A percentile compares a stretch with the other conserved stretches of the same genome.
Evolutionary conservation across 2,888 invertebrate genomes (phyloP).

Genomic region (Merodon equestris): DNA sequence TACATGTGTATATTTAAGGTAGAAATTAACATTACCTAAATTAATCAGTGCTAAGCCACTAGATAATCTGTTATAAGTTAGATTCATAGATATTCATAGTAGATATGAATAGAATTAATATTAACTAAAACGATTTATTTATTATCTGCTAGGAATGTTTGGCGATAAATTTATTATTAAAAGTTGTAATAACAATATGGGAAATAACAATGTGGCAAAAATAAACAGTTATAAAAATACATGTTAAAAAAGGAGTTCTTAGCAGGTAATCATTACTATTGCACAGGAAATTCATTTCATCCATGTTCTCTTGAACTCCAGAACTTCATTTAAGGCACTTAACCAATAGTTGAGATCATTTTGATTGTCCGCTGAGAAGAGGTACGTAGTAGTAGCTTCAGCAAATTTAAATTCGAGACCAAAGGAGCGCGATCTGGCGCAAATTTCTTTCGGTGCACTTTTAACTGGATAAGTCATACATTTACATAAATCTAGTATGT

Average conservation of each 20-base stretch:
- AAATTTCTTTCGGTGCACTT: constrained; percentile 78
- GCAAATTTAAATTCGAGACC: constrained; percentile 74
- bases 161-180: constrained; percentile 41
- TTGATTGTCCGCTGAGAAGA: constrained; percentile 79
- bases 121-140: too few species aligned
- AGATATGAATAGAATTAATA: too few species aligned
- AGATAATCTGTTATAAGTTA: too few species aligned
- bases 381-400: constrained; percentile 65
- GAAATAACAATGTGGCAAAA: constrained; percentile 51
- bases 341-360: constrained; percentile 79
- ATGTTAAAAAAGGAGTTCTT: constrained; percentile 32
- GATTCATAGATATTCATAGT: too few species aligned
- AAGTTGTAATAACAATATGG: constrained; percentile 51
- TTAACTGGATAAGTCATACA: constrained; percentile 73
- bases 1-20: too few species aligned
- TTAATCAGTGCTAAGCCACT: too few species aligned
- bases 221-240: constrained; percentile 46
- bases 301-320: constrained; percentile 79
- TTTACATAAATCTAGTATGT: constrained; percentile 77
- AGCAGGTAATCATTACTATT: constrained; percentile 45
- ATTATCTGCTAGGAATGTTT: too few species aligned
- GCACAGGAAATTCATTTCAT: constrained; percentile 69
- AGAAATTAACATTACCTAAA: too few species aligned
- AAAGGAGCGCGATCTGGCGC: constrained; percentile 79
- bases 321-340: constrained; percentile 78